Evolutionary conservation across 2,113 vertebrate species (phyloP), one percentile per base, ranked within the genome.

Genomic region (Microcebus lehilahytsara): DNA sequence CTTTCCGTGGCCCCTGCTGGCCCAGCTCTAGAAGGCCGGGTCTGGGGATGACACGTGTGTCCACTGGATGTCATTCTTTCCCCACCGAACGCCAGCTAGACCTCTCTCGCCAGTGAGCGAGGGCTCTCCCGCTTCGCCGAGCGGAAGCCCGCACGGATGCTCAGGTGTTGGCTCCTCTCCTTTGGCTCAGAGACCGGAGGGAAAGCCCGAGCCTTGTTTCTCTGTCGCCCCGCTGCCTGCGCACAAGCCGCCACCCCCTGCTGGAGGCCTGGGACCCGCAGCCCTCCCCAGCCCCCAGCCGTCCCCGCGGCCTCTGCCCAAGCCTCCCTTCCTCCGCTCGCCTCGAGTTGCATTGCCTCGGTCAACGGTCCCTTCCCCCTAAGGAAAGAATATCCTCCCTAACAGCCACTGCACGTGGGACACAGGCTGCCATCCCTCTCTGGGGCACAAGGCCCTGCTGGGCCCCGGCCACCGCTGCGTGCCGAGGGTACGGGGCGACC

Each of bases 1-100:
- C n/a, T 71, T 46, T 13, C 20, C 10, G 1, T 9, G 9, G 66
- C 22, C 67, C 12, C 62, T 34, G 14, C 34, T 17, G 10, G 10
- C 30, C 27, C 34, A 16, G 86, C 20, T 53, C 72, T 37, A 25
- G 32, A 22, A 66, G 56, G 42, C 25, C 5, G 75, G 95, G 69
- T 34, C 78, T 95, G 97, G 97, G 98, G 97, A 98, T 95, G 98
- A 97, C 88, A 66, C 10, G 64, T 91, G 66, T 98, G 95, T 96
- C 98, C 98, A 91, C 98, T 98, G 98, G 98, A 99, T 98, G 98
- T 98, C 99, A 98, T 98, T 88, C 95, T 98, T 99, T 97, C 98
- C 95, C 98, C 98, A 95, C 17, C 91, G 37, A 94, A 99, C 97
- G 90, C 58, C 25, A 91, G 46, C 64, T n/a, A 34, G 89, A 62